Percentiles rank a stretch among this genome's conserved stretches.
Conservation (phyloP, 2,797 vertebrate genomes). For the Ispidina lecontei region DNA sequence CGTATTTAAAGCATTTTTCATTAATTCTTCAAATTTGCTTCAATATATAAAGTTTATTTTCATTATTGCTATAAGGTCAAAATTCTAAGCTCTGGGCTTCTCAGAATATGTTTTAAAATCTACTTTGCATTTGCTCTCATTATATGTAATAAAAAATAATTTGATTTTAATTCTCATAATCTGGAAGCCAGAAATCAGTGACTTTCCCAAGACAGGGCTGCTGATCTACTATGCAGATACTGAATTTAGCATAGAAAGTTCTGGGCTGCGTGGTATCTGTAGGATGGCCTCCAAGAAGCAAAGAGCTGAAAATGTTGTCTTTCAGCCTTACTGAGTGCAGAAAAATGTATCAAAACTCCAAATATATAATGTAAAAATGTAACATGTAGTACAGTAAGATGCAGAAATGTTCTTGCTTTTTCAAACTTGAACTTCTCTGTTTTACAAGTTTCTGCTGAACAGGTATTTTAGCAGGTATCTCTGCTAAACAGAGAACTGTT, state of each 20-base stretch:
- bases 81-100: not conserved
- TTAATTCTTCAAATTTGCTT: not conserved
- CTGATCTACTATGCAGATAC: not conserved
- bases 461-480: not conserved
- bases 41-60: not conserved
- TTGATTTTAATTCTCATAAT: not conserved
- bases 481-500: not conserved
- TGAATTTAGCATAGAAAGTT: not conserved
- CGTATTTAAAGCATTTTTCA: not conserved
- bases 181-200: not conserved
- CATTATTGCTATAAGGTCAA: not conserved
- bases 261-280: not conserved
- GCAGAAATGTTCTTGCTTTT: not conserved
- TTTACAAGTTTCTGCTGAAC: not conserved
- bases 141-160: not conserved
- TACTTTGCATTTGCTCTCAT: not conserved
- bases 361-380: not conserved
- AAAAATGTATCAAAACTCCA: not conserved
- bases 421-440: not conserved
- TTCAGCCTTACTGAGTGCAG: not conserved
- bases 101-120: not conserved
- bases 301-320: not conserved
- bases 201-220: not conserved
- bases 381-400: not conserved
- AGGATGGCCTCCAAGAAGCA: not conserved